Evolutionary conservation across 1,140 invertebrate genomes (phyloP).

Genomic region (Drosophila lowei): DNA sequence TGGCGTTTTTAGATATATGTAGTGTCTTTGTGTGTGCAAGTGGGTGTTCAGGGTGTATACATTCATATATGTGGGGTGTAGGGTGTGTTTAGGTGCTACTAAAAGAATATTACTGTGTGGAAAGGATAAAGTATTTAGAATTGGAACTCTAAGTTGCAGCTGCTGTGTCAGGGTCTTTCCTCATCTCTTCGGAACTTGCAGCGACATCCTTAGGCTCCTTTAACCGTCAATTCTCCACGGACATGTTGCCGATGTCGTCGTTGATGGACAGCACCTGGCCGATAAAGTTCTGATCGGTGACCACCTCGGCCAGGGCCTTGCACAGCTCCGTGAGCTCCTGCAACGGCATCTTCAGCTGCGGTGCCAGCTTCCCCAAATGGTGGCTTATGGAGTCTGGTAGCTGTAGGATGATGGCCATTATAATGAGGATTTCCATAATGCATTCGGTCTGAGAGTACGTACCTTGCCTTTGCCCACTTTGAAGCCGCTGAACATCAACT

Average conservation of each 20-base stretch:
- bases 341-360: constrained; percentile 87
- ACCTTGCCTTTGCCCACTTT: constrained; percentile 87
- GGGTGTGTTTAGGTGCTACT: constrained; percentile 53
- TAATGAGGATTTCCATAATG: not conserved
- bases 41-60: constrained; percentile 37
- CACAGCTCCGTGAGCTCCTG: constrained; percentile 87
- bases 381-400: constrained; percentile 86
- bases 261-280: constrained; percentile 89
- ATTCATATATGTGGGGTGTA: constrained; percentile 32
- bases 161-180: constrained; percentile 19
- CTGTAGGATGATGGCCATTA: constrained; percentile 75
- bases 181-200: constrained; percentile 31
- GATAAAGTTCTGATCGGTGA: constrained; percentile 89
- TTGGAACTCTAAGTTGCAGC: constrained; percentile 67
- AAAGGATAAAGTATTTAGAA: constrained; percentile 50
- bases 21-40: constrained; percentile 24
- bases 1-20: constrained; percentile 32
- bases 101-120: constrained; percentile 53
- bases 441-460: constrained; percentile 34
- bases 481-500: constrained; percentile 88
- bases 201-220: constrained; percentile 76
- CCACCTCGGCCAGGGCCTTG: constrained; percentile 86
- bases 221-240: constrained; percentile 88
- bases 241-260: constrained; percentile 88
- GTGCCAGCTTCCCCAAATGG: constrained; percentile 87